These are phyloP conservation scores for Pocillopora verrucosa DNA, from an alignment of 64 coral and sea anemone species.

Conservation along the genomic window DNA sequence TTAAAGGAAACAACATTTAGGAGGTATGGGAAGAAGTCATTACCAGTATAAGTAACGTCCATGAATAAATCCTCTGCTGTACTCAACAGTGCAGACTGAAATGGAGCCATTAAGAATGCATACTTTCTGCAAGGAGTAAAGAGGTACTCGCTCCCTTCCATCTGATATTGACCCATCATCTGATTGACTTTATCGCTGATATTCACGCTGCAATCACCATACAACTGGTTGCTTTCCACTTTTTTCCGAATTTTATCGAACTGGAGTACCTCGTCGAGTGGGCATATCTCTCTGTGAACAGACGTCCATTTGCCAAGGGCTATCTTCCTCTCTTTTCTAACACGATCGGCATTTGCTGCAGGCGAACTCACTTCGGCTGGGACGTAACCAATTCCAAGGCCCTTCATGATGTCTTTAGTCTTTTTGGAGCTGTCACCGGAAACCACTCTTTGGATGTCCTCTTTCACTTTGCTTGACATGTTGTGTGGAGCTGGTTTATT, in stretches of 20 bases:
- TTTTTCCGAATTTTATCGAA: slow-evolving; percentile 24
- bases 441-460: slow-evolving; percentile 46
- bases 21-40: slow-evolving; percentile 59
- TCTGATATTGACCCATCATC: slow-evolving; percentile 53
- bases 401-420: slow-evolving; percentile 52
- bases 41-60: slow-evolving; percentile 57
- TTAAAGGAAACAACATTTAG: slow-evolving; percentile 60
- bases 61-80: slow-evolving; percentile 47
- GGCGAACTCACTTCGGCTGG: slow-evolving; percentile 48
- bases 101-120: slow-evolving; percentile 66
- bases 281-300: neutral
- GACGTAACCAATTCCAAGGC: slow-evolving; percentile 42
- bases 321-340: slow-evolving; percentile 52
- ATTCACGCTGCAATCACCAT: neutral
- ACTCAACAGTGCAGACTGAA: slow-evolving; percentile 38
- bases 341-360: slow-evolving; percentile 43
- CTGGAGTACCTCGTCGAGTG: neutral
- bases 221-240: neutral
- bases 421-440: slow-evolving; percentile 40
- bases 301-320: slow-evolving; percentile 43
- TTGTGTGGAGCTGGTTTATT: slow-evolving; percentile 12
- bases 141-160: slow-evolving; percentile 38
- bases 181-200: slow-evolving; percentile 40
- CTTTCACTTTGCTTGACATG: slow-evolving; percentile 57
- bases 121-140: slow-evolving; percentile 51